phyloP scores from a whole-genome alignment of 2,888 invertebrate species.

The Drosophila silvestris region DNA sequence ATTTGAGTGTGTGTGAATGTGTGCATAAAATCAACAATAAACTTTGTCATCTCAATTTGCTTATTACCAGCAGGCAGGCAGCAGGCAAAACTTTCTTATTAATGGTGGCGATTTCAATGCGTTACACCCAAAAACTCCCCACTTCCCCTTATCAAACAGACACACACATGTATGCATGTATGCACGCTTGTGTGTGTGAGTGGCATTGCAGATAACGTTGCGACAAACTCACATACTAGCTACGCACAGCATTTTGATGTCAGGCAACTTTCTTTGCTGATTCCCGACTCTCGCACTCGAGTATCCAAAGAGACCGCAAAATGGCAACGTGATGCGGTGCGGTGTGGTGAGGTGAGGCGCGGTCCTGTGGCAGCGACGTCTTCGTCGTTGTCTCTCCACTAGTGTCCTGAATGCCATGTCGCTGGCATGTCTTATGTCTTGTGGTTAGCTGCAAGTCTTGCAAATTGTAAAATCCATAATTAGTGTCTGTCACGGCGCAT shows the following conservation, averaged over 20 bases:
- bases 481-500: conserved; percentile 75
- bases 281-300: conserved; percentile 9
- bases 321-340: conserved; percentile 52
- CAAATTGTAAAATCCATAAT: conserved; percentile 79
- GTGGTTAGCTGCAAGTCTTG: conserved; percentile 77
- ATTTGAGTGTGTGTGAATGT: conserved; percentile 18
- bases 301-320: conserved; percentile 59
- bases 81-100: conserved; percentile 73
- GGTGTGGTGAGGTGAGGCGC: conserved; percentile 34
- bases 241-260: conserved; percentile 49
- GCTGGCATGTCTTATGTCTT: conserved; percentile 64
- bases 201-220: conserved; percentile 49
- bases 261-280: conserved; percentile 41
- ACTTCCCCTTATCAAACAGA: not conserved
- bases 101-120: conserved; percentile 79
- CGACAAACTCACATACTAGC: conserved; percentile 44
- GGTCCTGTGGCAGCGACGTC: conserved; percentile 51
- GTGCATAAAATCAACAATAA: conserved; percentile 78
- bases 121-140: conserved; percentile 15
- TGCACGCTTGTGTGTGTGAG: conserved; percentile 22
- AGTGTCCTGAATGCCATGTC: conserved; percentile 18
- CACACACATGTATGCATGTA: conserved; percentile 24
- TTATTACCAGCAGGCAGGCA: conserved; percentile 71
- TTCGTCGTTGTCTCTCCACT: conserved; percentile 25
- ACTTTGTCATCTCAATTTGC: conserved; percentile 81